These are phyloP conservation scores for Scolanthus callimorphus DNA, from an alignment of 92 coral and sea anemone species.

Conservation along the genomic window DNA sequence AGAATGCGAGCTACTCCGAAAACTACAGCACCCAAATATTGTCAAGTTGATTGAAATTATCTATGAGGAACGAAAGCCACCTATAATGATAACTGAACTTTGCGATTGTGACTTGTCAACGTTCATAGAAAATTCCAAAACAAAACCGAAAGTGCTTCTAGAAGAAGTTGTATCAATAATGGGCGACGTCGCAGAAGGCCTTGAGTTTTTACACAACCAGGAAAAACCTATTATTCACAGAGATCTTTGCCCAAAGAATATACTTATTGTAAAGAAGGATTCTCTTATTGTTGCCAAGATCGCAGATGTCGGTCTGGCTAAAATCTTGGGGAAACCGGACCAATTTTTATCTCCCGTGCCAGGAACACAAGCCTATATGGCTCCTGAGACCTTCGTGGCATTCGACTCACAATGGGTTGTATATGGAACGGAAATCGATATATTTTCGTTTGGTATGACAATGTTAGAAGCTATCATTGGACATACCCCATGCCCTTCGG, in stretches of 20 bases:
- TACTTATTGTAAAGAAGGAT: constrained; percentile 30
- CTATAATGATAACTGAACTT: constrained; percentile 43
- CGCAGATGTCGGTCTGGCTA: constrained; percentile 46
- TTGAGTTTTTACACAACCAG: constrained; percentile 37
- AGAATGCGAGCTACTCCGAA: constrained; percentile 27
- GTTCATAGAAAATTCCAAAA: constrained; percentile 12
- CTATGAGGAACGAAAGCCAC: constrained; percentile 19
- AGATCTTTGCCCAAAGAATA: constrained; percentile 38
- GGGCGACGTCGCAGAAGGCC: constrained; percentile 44
- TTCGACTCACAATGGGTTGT: neutral
- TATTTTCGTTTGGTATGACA: constrained; percentile 55
- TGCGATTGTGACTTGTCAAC: constrained; percentile 33
- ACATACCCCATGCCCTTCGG: constrained; percentile 7
- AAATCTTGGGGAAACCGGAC: constrained; percentile 8
- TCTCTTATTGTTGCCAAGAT: constrained; percentile 27
- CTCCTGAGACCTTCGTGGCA: constrained; percentile 20
- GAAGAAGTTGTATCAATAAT: constrained; percentile 36
- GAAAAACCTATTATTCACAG: constrained; percentile 30
- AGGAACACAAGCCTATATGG: constrained; percentile 30
- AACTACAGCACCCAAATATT: constrained; percentile 41
- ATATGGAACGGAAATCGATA: constrained; percentile 55
- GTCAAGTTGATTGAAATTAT: constrained; percentile 20
- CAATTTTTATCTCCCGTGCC: constrained; percentile 16
- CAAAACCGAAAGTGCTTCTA: constrained; percentile 8
- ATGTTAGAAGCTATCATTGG: constrained; percentile 47